Base-by-base conservation (phyloP, 92 coral and sea anemone genomes). In the Bergia sp. region DNA sequence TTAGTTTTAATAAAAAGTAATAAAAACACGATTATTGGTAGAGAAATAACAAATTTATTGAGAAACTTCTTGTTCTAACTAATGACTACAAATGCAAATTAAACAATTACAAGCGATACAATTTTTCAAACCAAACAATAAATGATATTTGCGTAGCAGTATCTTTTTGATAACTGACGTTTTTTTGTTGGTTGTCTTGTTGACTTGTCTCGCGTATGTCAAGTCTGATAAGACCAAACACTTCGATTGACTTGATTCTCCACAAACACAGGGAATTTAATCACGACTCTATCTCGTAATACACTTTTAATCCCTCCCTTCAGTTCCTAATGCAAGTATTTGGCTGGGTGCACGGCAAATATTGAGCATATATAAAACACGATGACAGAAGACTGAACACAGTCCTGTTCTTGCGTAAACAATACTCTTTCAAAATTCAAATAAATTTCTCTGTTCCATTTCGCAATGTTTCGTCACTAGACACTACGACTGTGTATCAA, bases 371-470 rank as follows among this genome's bases (percentile, higher is more conserved):
- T 45, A 23, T 44, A 45, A 47, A 79, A 49, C 66, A 49, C 29
- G 29, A n/a, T 79, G 37, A 23, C 82, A 49, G 13, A 45, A 4
- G 82, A n/a, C 82, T 29, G 18, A n/a, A 45, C 47, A 7, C 5
- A 4, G n/a, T 76, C 6, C 76, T 82, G 76, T 82, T 42, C 87
- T 41, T 12, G 36, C 40, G 58, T 45, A 67, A 83, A 83, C 87
- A 83, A 55, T 0, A 9, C 21, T 44, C 2, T 61, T 23, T 47
- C 7, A 47, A 41, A 45, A 29, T 29, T 29, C 29, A 29, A 29
- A 29, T 29, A 82, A 9, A 43, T 42, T 21, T n/a, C 21, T n/a
- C 41, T 66, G 37, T 64, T 42, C 21, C 20, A 23, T 67, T 39
- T 37, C 41, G 23, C 42, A 82, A 18, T 29, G 86, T 66, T 69